phyloP scores from a whole-genome alignment of 2,888 invertebrate genomes.

The Acanthococcus lagerstroemiae region DNA sequence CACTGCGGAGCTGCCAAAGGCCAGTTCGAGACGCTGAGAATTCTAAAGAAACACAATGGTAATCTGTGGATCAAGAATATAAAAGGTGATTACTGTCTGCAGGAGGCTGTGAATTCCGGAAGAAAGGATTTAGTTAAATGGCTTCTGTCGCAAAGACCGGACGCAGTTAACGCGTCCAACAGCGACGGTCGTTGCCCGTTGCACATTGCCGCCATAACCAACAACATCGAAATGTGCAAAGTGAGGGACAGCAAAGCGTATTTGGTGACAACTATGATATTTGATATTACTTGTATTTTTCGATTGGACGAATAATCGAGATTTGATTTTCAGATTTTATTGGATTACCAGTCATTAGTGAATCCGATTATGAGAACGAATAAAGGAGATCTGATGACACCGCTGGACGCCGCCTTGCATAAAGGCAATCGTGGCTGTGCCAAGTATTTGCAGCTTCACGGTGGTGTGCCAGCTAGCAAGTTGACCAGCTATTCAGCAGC shows the following conservation, averaged over 20 bases:
- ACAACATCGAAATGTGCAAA: constrained; percentile 88
- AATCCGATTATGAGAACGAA: constrained; percentile 74
- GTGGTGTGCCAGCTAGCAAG: constrained; percentile 70
- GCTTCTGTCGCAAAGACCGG: constrained; percentile 72
- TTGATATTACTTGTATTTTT: background rate
- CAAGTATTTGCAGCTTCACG: constrained; percentile 82
- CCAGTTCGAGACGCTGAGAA: constrained; percentile 75
- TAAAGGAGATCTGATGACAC: constrained; percentile 76
- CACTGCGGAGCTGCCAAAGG: constrained; percentile 95
- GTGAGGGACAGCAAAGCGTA: constrained; percentile 40
- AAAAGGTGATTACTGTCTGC: constrained; percentile 87
- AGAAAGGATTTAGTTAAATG: constrained; percentile 79
- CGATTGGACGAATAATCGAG: background rate
- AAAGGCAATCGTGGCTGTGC: constrained; percentile 81
- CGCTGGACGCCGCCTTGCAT: constrained; percentile 80
- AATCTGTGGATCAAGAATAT: constrained; percentile 88
- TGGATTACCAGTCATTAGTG: constrained; percentile 74
- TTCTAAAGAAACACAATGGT: constrained; percentile 63
- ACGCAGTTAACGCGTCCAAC: constrained; percentile 76
- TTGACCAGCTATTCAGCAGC: constrained; percentile 41
- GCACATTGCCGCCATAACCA: constrained; percentile 87
- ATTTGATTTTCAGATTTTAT: constrained; percentile 52
- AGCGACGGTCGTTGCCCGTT: constrained; percentile 86
- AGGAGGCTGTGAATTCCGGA: constrained; percentile 91
- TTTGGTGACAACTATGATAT: background rate